Percentiles rank a stretch among this genome's conserved stretches.
Evolutionary conservation across 2,797 vertebrate species (phyloP).

Genomic region (Hyperoplus immaculatus): DNA sequence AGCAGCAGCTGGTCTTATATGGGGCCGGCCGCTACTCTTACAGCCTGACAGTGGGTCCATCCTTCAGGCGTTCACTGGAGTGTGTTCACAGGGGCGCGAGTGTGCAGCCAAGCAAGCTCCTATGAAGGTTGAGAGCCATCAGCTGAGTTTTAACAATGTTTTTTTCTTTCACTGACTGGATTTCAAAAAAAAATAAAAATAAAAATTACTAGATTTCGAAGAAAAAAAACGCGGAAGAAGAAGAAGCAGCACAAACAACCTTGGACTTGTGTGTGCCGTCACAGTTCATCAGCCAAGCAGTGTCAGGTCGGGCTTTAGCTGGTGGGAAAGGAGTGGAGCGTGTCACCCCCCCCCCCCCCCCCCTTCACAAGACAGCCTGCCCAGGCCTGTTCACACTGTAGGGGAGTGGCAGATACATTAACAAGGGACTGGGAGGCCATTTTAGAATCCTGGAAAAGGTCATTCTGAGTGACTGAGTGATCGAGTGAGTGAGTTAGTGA

Average conservation of each 20-base stretch:
- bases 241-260: constrained; percentile 70
- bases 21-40: constrained; percentile 33
- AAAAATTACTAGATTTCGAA: constrained; percentile 40
- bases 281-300: constrained; percentile 79
- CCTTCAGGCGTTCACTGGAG: constrained; percentile 75
- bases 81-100: constrained; percentile 38
- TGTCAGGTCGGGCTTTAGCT: constrained; percentile 69
- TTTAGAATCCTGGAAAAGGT: too few species aligned
- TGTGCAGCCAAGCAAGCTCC: constrained; percentile 63
- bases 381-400: constrained; percentile 67
- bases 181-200: constrained; percentile 22
- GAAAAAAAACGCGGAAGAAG: neutral
- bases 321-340: constrained; percentile 60
- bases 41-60: constrained; percentile 62
- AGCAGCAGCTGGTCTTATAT: constrained; percentile 74
- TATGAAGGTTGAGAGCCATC: constrained; percentile 72
- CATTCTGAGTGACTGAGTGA: too few species aligned
- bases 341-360: constrained; percentile 57
- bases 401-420: constrained; percentile 72
- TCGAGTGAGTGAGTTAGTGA: too few species aligned
- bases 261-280: constrained; percentile 77
- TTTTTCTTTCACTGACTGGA: constrained; percentile 63
- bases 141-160: constrained; percentile 66
- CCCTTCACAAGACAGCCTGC: constrained; percentile 55
- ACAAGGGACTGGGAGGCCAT: constrained; percentile 34